phyloP scores from a whole-genome alignment of 2,888 invertebrate genomes.

The Brachyptera putata region DNA sequence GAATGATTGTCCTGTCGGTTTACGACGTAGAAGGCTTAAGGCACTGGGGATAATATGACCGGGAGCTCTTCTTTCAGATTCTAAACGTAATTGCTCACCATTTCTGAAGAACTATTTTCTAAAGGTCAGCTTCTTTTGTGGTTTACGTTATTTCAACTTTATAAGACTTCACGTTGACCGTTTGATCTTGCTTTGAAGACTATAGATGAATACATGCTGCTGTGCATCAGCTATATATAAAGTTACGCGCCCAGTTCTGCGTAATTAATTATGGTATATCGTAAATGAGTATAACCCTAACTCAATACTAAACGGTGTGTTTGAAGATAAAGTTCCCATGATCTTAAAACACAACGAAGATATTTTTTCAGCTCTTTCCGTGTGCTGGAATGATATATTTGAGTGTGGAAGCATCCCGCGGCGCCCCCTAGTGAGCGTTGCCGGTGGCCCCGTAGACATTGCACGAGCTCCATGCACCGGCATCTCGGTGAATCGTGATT shows the following conservation, averaged over 20 bases:
- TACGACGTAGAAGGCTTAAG: neutral
- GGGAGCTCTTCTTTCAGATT: neutral
- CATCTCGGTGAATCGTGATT: too few relatives aligned
- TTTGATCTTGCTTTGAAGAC: neutral
- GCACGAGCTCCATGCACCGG: neutral
- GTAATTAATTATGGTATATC: neutral
- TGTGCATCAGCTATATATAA: neutral
- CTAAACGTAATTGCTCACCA: neutral
- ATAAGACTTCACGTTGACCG: neutral
- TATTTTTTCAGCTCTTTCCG: too few relatives aligned
- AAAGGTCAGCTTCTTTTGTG: neutral
- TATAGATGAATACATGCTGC: too few relatives aligned
- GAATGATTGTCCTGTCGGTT: neutral
- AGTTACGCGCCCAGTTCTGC: neutral
- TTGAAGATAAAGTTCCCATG: neutral
- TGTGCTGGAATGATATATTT: slow-evolving; percentile 6
- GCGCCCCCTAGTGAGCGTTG: slow-evolving; percentile 1
- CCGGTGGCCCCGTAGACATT: neutral
- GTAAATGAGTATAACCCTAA: too few relatives aligned
- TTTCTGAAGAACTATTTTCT: neutral
- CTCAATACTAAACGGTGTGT: slow-evolving; percentile 1
- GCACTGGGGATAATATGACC: neutral
- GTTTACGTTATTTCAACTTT: neutral
- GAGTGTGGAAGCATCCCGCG: slow-evolving; percentile 10
- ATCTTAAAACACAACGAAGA: neutral